phyloP scores from a whole-genome alignment of 37 sponge, comb jelly and placozoan species.

The Haliclona indistincta region DNA sequence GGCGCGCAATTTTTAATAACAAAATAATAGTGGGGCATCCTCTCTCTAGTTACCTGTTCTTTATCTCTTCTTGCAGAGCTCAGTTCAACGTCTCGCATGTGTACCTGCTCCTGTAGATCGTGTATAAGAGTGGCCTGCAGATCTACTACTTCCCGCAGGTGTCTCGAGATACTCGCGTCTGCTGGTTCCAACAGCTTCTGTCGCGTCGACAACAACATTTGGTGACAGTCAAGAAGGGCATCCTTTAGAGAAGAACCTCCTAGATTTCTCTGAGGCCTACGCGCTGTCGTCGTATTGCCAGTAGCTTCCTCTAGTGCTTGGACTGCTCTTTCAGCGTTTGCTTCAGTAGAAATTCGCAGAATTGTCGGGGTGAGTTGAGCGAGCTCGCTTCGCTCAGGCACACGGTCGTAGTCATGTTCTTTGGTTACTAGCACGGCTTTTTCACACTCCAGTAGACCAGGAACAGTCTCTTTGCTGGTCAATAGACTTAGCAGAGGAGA shows the following conservation, averaged over 20 bases:
- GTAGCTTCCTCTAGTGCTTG: too few species aligned
- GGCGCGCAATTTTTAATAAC: background rate
- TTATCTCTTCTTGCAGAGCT: constrained; percentile 51
- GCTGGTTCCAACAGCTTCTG: background rate
- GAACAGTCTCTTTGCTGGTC: constrained; percentile 21
- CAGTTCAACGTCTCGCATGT: constrained; percentile 50
- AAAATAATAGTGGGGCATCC: background rate
- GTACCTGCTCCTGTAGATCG: constrained; percentile 73
- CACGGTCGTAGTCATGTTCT: constrained; percentile 59
- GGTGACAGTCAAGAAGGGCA: constrained; percentile 21
- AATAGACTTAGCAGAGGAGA: constrained; percentile 19
- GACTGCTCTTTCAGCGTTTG: background rate
- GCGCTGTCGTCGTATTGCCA: background rate
- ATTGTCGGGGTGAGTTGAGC: background rate
- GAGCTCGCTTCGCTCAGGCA: constrained; percentile 34
- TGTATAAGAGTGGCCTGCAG: constrained; percentile 69
- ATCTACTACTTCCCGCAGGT: constrained; percentile 47
- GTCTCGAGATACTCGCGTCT: background rate
- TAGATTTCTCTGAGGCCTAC: background rate
- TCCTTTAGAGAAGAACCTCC: background rate
- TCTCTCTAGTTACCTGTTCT: constrained; percentile 54
- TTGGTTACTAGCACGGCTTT: constrained; percentile 48
- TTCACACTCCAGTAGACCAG: constrained; percentile 31
- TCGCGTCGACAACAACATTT: constrained; percentile 7
- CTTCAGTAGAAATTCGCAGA: background rate